Evolutionary conservation across 2,113 vertebrate genomes (phyloP), one percentile per base, ranked within the genome.

Genomic region (Brachirus orientalis): DNA sequence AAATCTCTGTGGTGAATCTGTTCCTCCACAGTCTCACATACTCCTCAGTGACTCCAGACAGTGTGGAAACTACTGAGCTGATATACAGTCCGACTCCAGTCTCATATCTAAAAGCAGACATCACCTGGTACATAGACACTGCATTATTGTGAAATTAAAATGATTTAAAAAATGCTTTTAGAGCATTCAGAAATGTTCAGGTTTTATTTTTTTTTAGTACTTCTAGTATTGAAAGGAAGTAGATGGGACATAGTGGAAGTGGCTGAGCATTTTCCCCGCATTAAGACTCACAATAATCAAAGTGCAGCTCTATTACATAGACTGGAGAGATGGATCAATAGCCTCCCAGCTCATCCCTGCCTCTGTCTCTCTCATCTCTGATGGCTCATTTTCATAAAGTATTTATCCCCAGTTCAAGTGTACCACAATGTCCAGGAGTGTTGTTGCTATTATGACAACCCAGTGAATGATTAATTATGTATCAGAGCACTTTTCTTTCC

Each of bases 381-480:
- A 86, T 83, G 76, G 78, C 79, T 87, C 67, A 86, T 91, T 92
- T 92, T 90, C 90, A 90, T 92, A 84, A 93, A 92, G 88, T 91
- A 92, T 91, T 92, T 63, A 93, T 90, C 70, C 71, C 51, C 52
- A 64, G 76, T 82, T 88, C 75, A 59, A 81, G 74, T 88, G 72
- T 68, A 63, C 59, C 66, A 46, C 67, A 54, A 37, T 72, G 78
- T 81, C 84, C 75, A 69, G 64, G 40, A 33, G 48, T 80, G 63
- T 77, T 85, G 57, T 71, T 60, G 80, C 77, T 65, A 63, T 88
- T 84, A 84, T 84, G 79, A 76, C 78, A 75, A 60, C 68, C 58
- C 51, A 9, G 37, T 47, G 53, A 80, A 70, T 75, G 74, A 90
- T 91, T 78, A 79, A 86, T 89, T 86, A 90, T 92, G 72, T 83